A percentile compares a stretch with the other conserved stretches of the same genome.
phyloP scores from a whole-genome alignment of 2,888 invertebrate species.

The Macrophya alboannulata region DNA sequence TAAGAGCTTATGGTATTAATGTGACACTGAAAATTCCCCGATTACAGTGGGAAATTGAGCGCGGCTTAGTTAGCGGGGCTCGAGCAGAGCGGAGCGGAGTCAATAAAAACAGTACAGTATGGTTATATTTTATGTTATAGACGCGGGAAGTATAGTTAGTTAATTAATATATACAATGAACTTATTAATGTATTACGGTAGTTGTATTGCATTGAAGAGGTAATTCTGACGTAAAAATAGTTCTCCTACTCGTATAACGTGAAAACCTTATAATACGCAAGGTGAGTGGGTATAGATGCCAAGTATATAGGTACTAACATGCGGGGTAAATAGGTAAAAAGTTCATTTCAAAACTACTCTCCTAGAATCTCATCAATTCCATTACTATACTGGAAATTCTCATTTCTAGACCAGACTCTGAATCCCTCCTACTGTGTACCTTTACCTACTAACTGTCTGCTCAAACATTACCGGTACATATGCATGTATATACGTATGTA shows the following conservation, averaged over 20 bases:
- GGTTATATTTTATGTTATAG: neutral
- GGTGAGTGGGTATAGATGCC: neutral
- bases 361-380: conserved; percentile 44
- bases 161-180: neutral
- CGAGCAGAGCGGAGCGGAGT: neutral
- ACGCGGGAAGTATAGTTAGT: neutral
- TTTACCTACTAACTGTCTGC: conserved; percentile 36
- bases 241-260: neutral
- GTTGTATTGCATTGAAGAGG: neutral
- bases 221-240: neutral
- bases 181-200: neutral
- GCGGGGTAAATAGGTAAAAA: conserved; percentile 15
- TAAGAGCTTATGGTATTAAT: conserved; percentile 45
- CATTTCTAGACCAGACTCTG: conserved; percentile 43
- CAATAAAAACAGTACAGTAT: conserved; percentile 19
- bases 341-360: conserved; percentile 38
- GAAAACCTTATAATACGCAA: neutral
- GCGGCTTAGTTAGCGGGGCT: conserved; percentile 22
- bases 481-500: neutral
- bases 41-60: conserved; percentile 37
- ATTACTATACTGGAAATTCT: conserved; percentile 34
- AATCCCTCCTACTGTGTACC: conserved; percentile 39
- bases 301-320: neutral
- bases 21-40: conserved; percentile 50
- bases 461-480: conserved; percentile 18